Base-by-base conservation (phyloP, 2,113 vertebrate genomes). In the Proteles cristata region DNA sequence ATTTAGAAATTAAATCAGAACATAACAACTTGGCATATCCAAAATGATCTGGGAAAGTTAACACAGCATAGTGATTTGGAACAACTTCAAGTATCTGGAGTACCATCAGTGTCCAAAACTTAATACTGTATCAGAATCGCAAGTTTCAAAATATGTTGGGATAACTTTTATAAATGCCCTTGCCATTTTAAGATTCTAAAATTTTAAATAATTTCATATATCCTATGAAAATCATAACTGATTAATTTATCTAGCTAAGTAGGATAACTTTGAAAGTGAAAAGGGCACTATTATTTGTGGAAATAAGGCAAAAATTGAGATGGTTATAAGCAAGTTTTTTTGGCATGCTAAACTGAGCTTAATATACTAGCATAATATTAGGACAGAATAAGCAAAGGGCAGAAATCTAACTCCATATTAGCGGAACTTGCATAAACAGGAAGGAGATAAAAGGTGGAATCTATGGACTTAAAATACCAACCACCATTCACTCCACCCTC, bases 1-100 rank as follows among this genome's bases (percentile, higher is more conserved):
- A 94, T 95, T 92, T 95, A 88, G 94, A 97, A 97, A 97, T 97
- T 96, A 97, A 96, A 98, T 97, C 95, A 96, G 23, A 95, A 23
- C 89, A 96, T 94, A 96, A 96, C 87, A 94, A 89, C 84, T 96
- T 97, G 96, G 90, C 90, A 94, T 35, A 86, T 63, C 12, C 58
- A 88, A 96, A 97, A 94, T 80, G 77, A 96, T 96, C 66, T 95
- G 74, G 97, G 93, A 85, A 97, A 90, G 39, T 95, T 92, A 92
- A 69, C 79, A 81, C 11, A 93, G 39, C 90, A 39, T 65, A 97
- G 90, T 65, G 61, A 95, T 97, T 98, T 97, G 96, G 93, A 96
- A 94, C 68, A 85, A 69, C 10, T 93, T 88, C 90, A 95, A 83
- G 73, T 92, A 83, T 88, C 69, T 97, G 88, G 71, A 88, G 90